Evolutionary conservation across 2,888 invertebrate species (phyloP).

Genomic region (Mantis religiosa): DNA sequence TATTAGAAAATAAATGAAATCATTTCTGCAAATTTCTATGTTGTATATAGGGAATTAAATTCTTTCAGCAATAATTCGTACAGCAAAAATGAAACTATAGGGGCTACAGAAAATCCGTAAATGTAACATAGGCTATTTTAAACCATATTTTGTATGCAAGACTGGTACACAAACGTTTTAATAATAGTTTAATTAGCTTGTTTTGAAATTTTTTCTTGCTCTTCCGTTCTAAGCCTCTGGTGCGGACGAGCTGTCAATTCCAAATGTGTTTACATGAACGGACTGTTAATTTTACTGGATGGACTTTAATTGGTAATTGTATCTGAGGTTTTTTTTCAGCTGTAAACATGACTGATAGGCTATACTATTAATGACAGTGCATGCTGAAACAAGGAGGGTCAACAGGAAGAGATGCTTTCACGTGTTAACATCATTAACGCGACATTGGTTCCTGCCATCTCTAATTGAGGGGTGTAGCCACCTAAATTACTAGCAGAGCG

Average conservation of each 20-base stretch:
- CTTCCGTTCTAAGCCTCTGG: background rate
- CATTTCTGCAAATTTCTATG: too few species aligned
- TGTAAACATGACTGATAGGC: background rate
- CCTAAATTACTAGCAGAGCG: background rate
- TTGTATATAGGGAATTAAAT: too few species aligned
- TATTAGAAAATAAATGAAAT: too few species aligned
- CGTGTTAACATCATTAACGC: background rate
- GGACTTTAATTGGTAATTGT: background rate
- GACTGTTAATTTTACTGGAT: too few species aligned
- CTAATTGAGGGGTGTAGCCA: background rate
- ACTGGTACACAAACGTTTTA: too few species aligned
- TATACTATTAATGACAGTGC: background rate
- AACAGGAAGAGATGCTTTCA: background rate
- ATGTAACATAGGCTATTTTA: too few species aligned
- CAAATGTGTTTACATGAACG: background rate
- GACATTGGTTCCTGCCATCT: background rate
- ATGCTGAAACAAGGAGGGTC: background rate
- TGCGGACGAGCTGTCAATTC: background rate
- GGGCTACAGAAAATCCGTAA: too few species aligned
- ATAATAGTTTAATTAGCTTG: background rate
- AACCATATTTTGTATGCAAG: too few species aligned
- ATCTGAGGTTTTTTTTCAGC: background rate
- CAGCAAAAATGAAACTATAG: too few species aligned
- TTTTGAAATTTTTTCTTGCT: background rate
- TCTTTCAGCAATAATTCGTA: too few species aligned